Evolutionary conservation across 2,888 invertebrate genomes (phyloP), one percentile per base, ranked within the genome.

Genomic region (Tachina fera): DNA sequence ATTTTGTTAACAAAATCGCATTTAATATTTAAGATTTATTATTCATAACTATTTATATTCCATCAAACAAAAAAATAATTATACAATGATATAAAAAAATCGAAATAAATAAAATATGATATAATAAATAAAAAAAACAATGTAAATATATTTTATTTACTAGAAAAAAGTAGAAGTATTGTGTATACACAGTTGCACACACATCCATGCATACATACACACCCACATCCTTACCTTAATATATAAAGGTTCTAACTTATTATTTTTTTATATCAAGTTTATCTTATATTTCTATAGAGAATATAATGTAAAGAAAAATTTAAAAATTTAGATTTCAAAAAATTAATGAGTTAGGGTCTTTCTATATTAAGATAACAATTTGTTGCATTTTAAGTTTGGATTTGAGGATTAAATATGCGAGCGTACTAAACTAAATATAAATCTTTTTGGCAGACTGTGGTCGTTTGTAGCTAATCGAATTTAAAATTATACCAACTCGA

Each of bases 401-500:
- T 49, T 74, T 61, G 39, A 5, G 60, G 16, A 49, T 68, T 75
- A 11, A 43, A 22, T n/a, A 11, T 6, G 3, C 19, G 9, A 61
- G 19, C 41, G 31, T 13, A 9, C 11, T 56, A 14, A 49, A 6
- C 53, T 65, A 9, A 8, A 22, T 53, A 31, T 53, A 3, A 31
- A 31, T 43, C 9, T 43, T 19, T 43, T 11, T 65, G 45, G 2
- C 45, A 56, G 43, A 45, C 5, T 45, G 53, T 45, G 14, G 0
- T 16, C 11, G n/a, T 6, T 65, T 51, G 41, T 53, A 22, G 49
- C 11, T 49, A 49, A 80, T 85, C 74, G 82, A 82, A 75, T 86
- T 86, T 70, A 16, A 71, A 86, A 82, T 86, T 82, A 82, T 82
- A 68, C 82, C 53, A 82, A 82, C 79, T 79, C 53, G 75, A 82